Percentiles rank a stretch among this genome's conserved stretches.
phyloP scores from a whole-genome alignment of 2,113 vertebrate genomes.

The Xiphorhynchus elegans region DNA sequence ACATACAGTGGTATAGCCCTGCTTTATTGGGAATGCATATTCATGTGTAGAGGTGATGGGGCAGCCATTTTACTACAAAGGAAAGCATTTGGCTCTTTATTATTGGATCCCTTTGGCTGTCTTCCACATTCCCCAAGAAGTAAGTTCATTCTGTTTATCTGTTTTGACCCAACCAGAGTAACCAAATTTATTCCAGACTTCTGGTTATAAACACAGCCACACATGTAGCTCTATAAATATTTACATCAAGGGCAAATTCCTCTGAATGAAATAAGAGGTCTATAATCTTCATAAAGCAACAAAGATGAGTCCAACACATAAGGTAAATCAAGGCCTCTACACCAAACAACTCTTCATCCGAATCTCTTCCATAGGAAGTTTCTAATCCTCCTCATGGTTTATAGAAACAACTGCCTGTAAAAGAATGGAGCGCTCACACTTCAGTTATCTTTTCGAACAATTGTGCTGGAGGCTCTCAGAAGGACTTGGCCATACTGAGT shows the following conservation, averaged over 20 bases:
- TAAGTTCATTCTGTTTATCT: neutral
- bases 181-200: neutral
- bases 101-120: neutral
- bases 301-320: neutral
- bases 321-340: neutral
- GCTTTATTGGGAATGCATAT: neutral
- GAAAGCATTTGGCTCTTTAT: neutral
- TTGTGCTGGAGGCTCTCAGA: neutral
- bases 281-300: neutral
- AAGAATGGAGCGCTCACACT: neutral
- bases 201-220: neutral
- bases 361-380: neutral
- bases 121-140: neutral
- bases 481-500: neutral
- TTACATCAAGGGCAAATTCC: neutral
- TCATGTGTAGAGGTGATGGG: neutral
- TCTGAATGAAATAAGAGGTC: neutral
- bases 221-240: neutral
- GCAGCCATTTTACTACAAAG: neutral
- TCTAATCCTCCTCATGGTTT: neutral
- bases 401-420: neutral
- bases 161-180: neutral
- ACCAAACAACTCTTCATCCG: neutral
- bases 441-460: neutral
- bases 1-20: neutral